Evolutionary conservation across 1,140 invertebrate species (phyloP).

Genomic region (Drosophila navojoa): DNA sequence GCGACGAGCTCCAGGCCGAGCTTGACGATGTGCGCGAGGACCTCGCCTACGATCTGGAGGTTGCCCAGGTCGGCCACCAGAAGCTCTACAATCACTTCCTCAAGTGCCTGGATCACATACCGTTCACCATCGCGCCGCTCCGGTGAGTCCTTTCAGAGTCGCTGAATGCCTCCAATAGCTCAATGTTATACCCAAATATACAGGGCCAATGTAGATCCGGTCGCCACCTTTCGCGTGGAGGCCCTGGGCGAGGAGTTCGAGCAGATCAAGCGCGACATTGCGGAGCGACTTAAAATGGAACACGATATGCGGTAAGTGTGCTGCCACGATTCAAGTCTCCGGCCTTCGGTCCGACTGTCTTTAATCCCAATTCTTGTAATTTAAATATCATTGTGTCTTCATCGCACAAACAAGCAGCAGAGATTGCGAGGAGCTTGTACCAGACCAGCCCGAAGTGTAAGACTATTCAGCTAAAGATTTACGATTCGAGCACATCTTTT

Average conservation of each 20-base stretch:
- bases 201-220: conserved; percentile 29
- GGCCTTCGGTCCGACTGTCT: background rate
- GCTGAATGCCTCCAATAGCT: too few relatives aligned
- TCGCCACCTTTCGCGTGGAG: conserved; percentile 86
- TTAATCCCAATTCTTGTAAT: background rate
- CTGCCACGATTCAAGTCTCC: background rate
- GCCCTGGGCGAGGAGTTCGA: conserved; percentile 86
- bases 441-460: conserved; percentile 70
- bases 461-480: conserved; percentile 4
- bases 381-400: background rate
- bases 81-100: conserved; percentile 90
- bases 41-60: conserved; percentile 87
- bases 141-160: conserved; percentile 58
- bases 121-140: conserved; percentile 87
- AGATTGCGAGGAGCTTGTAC: conserved; percentile 39
- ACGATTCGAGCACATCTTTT: too few relatives aligned
- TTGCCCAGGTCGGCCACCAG: conserved; percentile 87
- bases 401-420: conserved; percentile 47
- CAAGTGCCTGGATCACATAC: conserved; percentile 87
- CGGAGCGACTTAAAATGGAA: conserved; percentile 86
- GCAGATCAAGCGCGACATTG: conserved; percentile 85
- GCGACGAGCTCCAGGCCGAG: conserved; percentile 86
- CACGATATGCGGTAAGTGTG: conserved; percentile 61
- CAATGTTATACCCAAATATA: too few relatives aligned
- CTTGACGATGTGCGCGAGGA: conserved; percentile 86